Base-by-base conservation (phyloP, 2,113 vertebrate genomes). In the Girardinichthys multiradiatus region DNA sequence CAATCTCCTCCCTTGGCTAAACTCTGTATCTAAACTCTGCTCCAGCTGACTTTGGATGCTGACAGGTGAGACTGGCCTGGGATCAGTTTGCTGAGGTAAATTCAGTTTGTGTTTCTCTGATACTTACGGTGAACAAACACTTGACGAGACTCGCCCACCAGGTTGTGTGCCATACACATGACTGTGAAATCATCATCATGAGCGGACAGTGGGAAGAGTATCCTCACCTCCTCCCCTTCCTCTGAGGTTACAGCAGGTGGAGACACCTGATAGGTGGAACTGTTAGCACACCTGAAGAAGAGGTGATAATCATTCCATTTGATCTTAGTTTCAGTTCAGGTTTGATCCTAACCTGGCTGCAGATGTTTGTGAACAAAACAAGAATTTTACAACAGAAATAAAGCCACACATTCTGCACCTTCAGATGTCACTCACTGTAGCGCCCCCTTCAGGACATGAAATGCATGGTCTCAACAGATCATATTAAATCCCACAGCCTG, bases 151-250 rank as follows among this genome's bases (percentile, higher is more conserved):
- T 84, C 85, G 31, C 97, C 97, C 7, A 88, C 37, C 0, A 19
- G 27, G 39, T 96, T 99, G 62, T 54, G 64, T 31, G 96, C 93
- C 14, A 94, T 73, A 63, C 98, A 99, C 87, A 94, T 93, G 1
- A 94, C 90, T 1, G 92, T 95, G 67, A 80, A 78, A 62, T 94
- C 95, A 74, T 84, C 33, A 72, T 84, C 45, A 9, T 61, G 80
- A 27, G 68, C 10, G 14, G 89, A 71, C 42, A 61, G 27, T 1
- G 37, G 77, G 1, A 90, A 61, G 9, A 58, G 15, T 37, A 92
- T 95, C 62, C 74, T 90, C 57, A 95, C 91, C 1, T 72, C 83
- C 63, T 91, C 91, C 2, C 39, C 64, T 4, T 73, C 73, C 21
- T 79, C 60, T 31, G 74, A 76, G n/a, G 68, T 74, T 64, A 73